Evolutionary conservation across 2,888 invertebrate species (phyloP).

Genomic region (Ethmia dodecea): DNA sequence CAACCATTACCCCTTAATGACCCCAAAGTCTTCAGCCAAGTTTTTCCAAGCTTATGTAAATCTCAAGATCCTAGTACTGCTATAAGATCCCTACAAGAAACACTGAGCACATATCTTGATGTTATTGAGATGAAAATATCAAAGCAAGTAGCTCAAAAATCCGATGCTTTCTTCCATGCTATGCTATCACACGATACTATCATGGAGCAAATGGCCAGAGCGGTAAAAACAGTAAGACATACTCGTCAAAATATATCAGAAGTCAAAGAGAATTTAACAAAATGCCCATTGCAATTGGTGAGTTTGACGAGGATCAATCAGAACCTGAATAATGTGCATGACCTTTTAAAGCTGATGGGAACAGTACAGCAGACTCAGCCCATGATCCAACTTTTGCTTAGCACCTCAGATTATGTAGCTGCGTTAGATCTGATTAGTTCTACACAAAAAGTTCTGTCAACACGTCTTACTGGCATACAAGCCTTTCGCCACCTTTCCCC

Average conservation of each 20-base stretch:
- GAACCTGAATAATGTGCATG: conserved; percentile 81
- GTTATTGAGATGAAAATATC: conserved; percentile 96
- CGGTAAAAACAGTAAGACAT: conserved; percentile 85
- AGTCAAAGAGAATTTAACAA: conserved; percentile 88
- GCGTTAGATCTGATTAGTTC: conserved; percentile 97
- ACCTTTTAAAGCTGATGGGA: conserved; percentile 92
- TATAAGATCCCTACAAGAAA: conserved; percentile 88
- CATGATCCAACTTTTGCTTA: conserved; percentile 94
- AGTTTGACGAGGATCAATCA: conserved; percentile 81
- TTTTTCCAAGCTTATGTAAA: conserved; percentile 84
- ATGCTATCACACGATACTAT: conserved; percentile 99
- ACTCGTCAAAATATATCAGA: conserved; percentile 86
- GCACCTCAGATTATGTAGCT: conserved; percentile 97
- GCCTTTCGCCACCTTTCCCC: conserved; percentile 97
- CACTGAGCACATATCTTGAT: conserved; percentile 95
- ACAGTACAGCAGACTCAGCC: conserved; percentile 99
- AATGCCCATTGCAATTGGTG: conserved; percentile 87
- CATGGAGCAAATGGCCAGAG: conserved; percentile 94
- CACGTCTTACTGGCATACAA: conserved; percentile 93
- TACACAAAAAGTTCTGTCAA: conserved; percentile 94
- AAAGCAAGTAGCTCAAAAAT: conserved; percentile 94
- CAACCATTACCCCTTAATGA: conserved; percentile 88
- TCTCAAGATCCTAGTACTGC: conserved; percentile 79
- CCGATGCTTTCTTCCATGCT: conserved; percentile 98
- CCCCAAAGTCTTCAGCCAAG: conserved; percentile 88